These are phyloP conservation scores for Cephalopholis sonnerati DNA, from an alignment of 2,113 vertebrate species.

Conservation along the genomic window DNA sequence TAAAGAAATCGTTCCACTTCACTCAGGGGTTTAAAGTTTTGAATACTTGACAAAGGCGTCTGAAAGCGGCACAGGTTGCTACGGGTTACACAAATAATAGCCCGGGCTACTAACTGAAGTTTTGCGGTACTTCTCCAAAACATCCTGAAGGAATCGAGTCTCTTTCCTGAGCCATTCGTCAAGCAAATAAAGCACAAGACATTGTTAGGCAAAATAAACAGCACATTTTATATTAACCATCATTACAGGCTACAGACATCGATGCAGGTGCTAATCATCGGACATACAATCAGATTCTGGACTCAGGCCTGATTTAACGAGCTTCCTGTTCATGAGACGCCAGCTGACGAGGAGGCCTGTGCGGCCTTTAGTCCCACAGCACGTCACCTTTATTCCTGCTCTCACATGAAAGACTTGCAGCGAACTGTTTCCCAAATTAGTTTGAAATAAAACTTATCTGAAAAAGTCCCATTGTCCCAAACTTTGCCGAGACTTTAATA, in stretches of 20 bases:
- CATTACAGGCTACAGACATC: background rate
- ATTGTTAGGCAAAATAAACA: conserved; percentile 22
- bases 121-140: background rate
- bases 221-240: conserved; percentile 21
- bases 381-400: background rate
- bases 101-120: too few relatives aligned
- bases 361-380: background rate
- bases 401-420: background rate
- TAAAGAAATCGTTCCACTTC: too few relatives aligned
- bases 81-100: too few relatives aligned
- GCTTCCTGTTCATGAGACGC: background rate
- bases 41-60: too few relatives aligned
- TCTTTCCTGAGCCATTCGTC: background rate
- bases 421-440: background rate
- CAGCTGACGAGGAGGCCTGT: background rate
- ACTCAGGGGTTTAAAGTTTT: too few relatives aligned
- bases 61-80: too few relatives aligned
- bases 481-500: background rate
- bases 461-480: background rate
- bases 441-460: background rate
- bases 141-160: background rate
- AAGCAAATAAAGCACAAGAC: background rate
- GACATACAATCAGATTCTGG: background rate
- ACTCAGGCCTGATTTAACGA: too few relatives aligned
- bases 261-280: background rate